A percentile compares a stretch with the other conserved stretches of the same genome.
phyloP scores from a whole-genome alignment of 1,140 invertebrate genomes.

The Caerostris extrusa region DNA sequence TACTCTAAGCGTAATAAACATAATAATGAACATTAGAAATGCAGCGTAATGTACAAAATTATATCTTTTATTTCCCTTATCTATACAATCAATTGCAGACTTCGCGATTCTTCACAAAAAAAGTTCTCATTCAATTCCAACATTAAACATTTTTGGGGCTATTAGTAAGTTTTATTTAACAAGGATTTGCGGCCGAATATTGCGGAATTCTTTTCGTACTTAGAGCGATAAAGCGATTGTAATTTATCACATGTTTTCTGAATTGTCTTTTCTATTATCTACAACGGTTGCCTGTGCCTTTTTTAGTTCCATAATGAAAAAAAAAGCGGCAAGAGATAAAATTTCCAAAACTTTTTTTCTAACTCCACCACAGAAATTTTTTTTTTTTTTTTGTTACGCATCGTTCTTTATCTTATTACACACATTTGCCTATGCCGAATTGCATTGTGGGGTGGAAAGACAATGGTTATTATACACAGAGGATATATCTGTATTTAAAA shows the following conservation, averaged over 20 bases:
- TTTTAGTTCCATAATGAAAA: background rate
- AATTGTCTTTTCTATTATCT: constrained; percentile 67
- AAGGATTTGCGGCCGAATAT: constrained; percentile 30
- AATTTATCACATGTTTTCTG: constrained; percentile 55
- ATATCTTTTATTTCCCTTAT: background rate
- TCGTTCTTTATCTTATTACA: constrained; percentile 55
- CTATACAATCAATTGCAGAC: background rate
- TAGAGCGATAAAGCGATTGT: constrained; percentile 37
- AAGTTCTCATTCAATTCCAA: background rate
- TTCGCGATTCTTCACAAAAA: background rate
- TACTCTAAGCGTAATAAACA: background rate
- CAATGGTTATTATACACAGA: constrained; percentile 47
- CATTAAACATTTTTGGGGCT: background rate
- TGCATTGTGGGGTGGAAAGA: constrained; percentile 43
- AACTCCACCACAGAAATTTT: background rate
- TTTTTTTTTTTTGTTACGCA: background rate
- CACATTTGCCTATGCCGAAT: constrained; percentile 20
- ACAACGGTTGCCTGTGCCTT: background rate
- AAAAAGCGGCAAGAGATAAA: constrained; percentile 53
- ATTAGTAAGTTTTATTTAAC: constrained; percentile 16
- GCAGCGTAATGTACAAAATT: background rate
- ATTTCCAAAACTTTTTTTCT: constrained; percentile 23
- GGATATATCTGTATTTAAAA: constrained; percentile 57
- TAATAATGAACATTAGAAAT: background rate
- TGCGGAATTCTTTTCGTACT: background rate